Conservation (phyloP, 2,113 vertebrate genomes). For the Nanorana parkeri region DNA sequence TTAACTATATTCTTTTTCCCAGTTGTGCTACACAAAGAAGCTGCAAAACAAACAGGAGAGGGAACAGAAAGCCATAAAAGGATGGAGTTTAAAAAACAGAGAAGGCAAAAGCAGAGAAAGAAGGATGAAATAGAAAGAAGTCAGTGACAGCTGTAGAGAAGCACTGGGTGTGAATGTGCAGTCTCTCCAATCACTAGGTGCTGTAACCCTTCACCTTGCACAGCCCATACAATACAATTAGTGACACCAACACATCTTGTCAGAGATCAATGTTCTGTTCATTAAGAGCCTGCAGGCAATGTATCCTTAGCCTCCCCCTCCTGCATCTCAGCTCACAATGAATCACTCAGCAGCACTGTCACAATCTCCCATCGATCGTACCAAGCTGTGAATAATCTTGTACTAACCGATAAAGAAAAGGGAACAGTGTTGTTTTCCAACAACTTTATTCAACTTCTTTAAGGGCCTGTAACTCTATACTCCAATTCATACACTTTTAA, state of each 20-base stretch:
- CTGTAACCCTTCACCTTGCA: conserved; percentile 26
- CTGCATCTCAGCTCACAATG: conserved; percentile 4
- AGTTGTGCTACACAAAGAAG: too few species aligned
- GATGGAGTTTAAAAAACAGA: neutral
- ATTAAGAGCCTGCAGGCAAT: conserved; percentile 39
- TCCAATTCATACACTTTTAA: too few species aligned
- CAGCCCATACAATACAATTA: conserved; percentile 43
- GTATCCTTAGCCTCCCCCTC: conserved; percentile 18
- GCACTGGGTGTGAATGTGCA: conserved; percentile 24
- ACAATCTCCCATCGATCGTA: conserved; percentile 19
- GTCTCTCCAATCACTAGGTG: neutral
- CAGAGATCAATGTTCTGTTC: conserved; percentile 36
- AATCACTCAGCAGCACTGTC: conserved; percentile 37
- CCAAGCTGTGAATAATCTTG: conserved; percentile 3
- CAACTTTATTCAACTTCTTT: conserved; percentile 13
- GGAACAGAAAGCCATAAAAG: too few species aligned
- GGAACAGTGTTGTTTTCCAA: neutral
- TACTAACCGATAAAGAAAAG: conserved; percentile 1
- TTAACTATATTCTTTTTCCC: too few species aligned
- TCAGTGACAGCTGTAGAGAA: neutral
- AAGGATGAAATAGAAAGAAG: neutral
- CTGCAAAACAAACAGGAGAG: too few species aligned
- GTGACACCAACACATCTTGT: conserved; percentile 50
- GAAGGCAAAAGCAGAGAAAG: conserved; percentile 22
- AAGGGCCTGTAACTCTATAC: too few species aligned